Percentiles rank a stretch among this genome's conserved stretches.
Evolutionary conservation across 2,113 vertebrate genomes (phyloP).

Genomic region (Octodon degus): DNA sequence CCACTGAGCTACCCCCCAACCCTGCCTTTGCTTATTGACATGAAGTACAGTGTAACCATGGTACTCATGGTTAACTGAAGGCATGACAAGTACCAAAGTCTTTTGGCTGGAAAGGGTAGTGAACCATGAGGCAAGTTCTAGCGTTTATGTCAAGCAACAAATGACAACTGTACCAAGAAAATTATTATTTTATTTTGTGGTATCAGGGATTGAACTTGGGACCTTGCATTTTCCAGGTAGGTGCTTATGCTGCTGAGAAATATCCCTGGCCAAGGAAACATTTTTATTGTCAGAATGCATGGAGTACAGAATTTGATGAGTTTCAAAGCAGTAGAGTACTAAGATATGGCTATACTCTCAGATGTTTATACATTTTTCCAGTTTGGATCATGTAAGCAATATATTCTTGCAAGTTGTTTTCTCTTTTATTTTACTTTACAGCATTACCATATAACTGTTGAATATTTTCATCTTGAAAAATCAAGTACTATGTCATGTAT

Average conservation of each 20-base stretch:
- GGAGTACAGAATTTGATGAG: background rate
- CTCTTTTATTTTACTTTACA: background rate
- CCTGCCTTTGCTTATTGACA: background rate
- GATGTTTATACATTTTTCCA: background rate
- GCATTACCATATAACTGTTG: background rate
- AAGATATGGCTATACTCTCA: background rate
- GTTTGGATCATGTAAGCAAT: background rate
- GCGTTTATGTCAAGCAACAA: background rate
- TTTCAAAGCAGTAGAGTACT: background rate
- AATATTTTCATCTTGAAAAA: background rate
- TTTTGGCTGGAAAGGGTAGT: background rate
- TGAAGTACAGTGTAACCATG: background rate
- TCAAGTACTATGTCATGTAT: background rate
- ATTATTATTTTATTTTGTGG: no score
- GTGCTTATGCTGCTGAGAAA: no score
- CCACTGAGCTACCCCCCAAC: no score
- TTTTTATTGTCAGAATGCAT: background rate
- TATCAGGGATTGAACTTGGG: no score
- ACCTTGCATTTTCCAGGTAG: no score
- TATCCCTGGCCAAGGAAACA: background rate
- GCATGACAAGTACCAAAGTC: background rate
- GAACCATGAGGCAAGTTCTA: background rate
- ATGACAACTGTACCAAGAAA: background rate
- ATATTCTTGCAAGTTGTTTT: background rate
- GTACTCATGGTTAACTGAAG: background rate